A percentile compares a stretch with the other conserved stretches of the same genome.
phyloP scores from a whole-genome alignment of 2,797 vertebrate species.

The Phalanger gymnotis region DNA sequence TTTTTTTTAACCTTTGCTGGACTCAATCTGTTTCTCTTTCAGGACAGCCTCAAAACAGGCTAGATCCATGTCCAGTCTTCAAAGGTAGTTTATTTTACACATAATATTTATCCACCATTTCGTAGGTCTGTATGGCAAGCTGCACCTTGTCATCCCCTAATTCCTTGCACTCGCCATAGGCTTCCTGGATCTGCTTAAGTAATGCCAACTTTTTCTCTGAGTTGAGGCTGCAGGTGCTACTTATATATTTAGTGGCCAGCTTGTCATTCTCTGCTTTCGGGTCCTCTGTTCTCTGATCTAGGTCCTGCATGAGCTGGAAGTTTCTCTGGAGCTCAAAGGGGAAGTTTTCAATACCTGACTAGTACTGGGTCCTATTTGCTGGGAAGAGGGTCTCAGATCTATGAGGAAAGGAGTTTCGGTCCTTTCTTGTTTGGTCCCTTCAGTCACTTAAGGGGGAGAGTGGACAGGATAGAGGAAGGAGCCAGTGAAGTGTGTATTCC shows the following conservation, averaged over 20 bases:
- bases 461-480: not conserved
- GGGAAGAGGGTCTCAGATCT: slow-evolving; percentile 21
- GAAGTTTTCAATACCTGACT: slow-evolving; percentile 94
- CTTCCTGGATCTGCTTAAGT: slow-evolving; percentile 96
- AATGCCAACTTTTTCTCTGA: slow-evolving; percentile 95
- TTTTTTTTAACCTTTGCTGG: slow-evolving; percentile 98
- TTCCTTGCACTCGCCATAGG: slow-evolving; percentile 97
- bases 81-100: no score
- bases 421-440: not conserved
- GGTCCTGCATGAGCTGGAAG: slow-evolving; percentile 97
- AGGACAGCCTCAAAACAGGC: slow-evolving; percentile 97
- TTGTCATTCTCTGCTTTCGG: slow-evolving; percentile 97
- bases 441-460: not conserved
- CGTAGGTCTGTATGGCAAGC: slow-evolving; percentile 99
- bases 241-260: slow-evolving; percentile 95
- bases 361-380: slow-evolving; percentile 30
- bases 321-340: slow-evolving; percentile 98
- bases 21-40: slow-evolving; percentile 98
- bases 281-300: slow-evolving; percentile 98
- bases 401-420: not conserved
- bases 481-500: not conserved
- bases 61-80: slow-evolving; percentile 95
- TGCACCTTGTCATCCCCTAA: slow-evolving; percentile 99
- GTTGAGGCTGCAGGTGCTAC: slow-evolving; percentile 92
- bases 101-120: slow-evolving; percentile 99